These are phyloP conservation scores for Drosophila asahinai DNA, from an alignment of 1,140 invertebrate genomes.

Conservation along the genomic window DNA sequence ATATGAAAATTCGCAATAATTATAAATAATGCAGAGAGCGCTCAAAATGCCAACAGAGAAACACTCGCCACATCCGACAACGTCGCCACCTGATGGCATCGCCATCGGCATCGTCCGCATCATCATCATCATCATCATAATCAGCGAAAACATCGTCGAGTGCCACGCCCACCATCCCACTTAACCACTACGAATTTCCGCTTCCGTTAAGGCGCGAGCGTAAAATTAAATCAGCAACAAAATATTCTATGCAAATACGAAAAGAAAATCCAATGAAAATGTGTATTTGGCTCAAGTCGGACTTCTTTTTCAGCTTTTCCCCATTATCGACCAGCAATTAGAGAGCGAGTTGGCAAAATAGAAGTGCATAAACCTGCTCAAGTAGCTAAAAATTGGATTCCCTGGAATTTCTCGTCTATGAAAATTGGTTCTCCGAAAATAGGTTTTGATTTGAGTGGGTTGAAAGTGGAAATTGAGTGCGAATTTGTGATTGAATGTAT, in stretches of 20 bases:
- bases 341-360: constrained; percentile 42
- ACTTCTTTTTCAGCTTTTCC: constrained; percentile 22
- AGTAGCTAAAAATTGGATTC: constrained; percentile 58
- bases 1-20: constrained; percentile 83
- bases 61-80: constrained; percentile 73
- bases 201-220: constrained; percentile 57
- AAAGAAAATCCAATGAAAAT: constrained; percentile 25
- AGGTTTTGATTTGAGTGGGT: constrained; percentile 21
- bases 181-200: constrained; percentile 67
- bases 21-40: constrained; percentile 76
- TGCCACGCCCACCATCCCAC: constrained; percentile 37
- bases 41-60: constrained; percentile 53
- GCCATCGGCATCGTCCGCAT: constrained; percentile 11
- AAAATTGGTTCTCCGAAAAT: constrained; percentile 33
- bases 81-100: constrained; percentile 60
- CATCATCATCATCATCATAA: constrained; percentile 21
- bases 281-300: constrained; percentile 23
- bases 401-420: constrained; percentile 3
- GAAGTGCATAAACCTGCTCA: constrained; percentile 77
- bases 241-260: constrained; percentile 59
- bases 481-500: constrained; percentile 19
- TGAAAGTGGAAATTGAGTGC: constrained; percentile 6
- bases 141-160: constrained; percentile 13
- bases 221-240: constrained; percentile 72
- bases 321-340: constrained; percentile 73